Conservation (phyloP, 2,113 vertebrate genomes). For the Hemiprocne comata region DNA sequence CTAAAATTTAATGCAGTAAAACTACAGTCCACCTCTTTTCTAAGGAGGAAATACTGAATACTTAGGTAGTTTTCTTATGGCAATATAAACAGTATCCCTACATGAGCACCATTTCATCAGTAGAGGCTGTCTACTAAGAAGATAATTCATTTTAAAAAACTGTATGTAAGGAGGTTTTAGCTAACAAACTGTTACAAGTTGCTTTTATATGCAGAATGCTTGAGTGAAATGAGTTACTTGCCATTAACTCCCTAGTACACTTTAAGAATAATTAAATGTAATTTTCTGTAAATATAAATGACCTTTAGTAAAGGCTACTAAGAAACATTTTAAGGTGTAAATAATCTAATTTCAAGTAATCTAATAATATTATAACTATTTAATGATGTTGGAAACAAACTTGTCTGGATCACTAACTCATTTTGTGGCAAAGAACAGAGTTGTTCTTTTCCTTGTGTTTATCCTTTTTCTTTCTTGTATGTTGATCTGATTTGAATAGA, state of each 20-base stretch:
- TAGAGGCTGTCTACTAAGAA: background rate
- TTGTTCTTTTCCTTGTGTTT: background rate
- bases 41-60: background rate
- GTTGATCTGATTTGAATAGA: background rate
- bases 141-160: accelerated
- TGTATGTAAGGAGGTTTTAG: background rate
- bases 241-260: background rate
- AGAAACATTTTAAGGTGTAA: background rate
- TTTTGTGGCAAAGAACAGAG: background rate
- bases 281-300: background rate
- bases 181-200: background rate
- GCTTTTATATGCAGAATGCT: background rate
- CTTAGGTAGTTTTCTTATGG: background rate
- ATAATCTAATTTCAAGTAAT: background rate
- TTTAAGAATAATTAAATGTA: background rate
- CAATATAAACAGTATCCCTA: background rate
- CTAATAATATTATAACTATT: background rate
- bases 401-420: background rate
- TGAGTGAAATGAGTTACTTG: background rate
- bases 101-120: background rate
- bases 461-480: background rate
- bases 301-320: background rate
- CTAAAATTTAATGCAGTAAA: background rate
- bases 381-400: background rate
- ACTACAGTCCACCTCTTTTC: background rate